Evolutionary conservation across 2,888 invertebrate species (phyloP), one percentile per base, ranked within the genome.

Genomic region (Dryadula phaetusa): DNA sequence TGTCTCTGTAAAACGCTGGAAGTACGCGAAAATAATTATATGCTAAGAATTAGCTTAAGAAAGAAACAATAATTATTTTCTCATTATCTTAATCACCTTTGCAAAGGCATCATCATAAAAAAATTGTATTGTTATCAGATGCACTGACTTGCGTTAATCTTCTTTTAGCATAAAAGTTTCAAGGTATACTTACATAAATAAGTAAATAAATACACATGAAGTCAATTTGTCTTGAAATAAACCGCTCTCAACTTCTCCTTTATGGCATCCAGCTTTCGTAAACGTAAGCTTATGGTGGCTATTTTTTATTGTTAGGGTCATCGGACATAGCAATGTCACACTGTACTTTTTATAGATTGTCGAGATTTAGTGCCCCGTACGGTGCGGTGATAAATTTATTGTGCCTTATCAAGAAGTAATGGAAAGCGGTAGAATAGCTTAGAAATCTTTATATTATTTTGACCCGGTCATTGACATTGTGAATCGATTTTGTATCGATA

Each of bases 221-320:
- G n/a, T n/a, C n/a, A n/a, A n/a, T n/a, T n/a, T n/a, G n/a, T n/a
- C n/a, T n/a, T n/a, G n/a, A n/a, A n/a, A n/a, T n/a, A 40, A 32
- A 70, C 34, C 79, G 78, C 78, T 69, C 14, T 32, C 64, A 68
- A 37, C 77, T 72, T 66, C 14, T 75, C 14, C 70, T 73, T 77
- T 75, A 64, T 3, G 25, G 28, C 52, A 71, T 73, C 70, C 37
- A 69, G 74, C 78, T 89, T 88, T 88, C 87, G 87, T 88, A 87
- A 90, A 77, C 78, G 75, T 74, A 76, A 76, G 80, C 82, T 83
- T 83, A 79, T 76, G 81, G 84, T 84, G 84, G 82, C 82, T 82
- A 87, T 88, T 88, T 87, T 90, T 90, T 90, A 89, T 89, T 85
- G 83, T 88, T 78, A 82, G 82, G 87, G 84, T 86, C 85, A 87